phyloP scores from a whole-genome alignment of 2,113 vertebrate species.

The Sylvilagus bachmani region DNA sequence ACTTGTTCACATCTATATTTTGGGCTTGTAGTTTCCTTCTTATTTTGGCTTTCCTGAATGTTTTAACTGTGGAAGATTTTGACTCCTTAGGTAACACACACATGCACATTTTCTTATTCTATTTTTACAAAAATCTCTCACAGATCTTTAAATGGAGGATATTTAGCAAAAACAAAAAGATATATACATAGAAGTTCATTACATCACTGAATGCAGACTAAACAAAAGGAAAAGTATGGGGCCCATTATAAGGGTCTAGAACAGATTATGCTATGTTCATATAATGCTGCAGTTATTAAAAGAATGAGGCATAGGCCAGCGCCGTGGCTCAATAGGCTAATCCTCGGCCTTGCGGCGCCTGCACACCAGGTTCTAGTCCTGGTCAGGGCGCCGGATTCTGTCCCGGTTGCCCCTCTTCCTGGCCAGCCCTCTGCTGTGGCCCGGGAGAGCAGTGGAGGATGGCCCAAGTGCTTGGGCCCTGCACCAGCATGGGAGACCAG shows the following conservation, averaged over 20 bases:
- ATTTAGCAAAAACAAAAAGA: slow-evolving; percentile 41
- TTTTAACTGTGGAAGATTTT: slow-evolving; percentile 6
- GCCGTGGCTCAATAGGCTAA: too few species aligned
- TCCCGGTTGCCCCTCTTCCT: too few species aligned
- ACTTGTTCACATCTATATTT: neutral
- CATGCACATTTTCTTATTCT: slow-evolving; percentile 5
- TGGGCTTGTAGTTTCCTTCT: slow-evolving; percentile 8
- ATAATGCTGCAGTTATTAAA: neutral
- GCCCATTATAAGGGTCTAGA: neutral
- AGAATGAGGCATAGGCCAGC: neutral
- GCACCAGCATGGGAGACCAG: too few species aligned
- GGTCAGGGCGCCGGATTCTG: too few species aligned
- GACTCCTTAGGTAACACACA: neutral
- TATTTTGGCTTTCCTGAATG: neutral
- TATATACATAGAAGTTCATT: neutral
- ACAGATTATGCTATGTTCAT: neutral
- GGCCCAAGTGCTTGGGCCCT: too few species aligned
- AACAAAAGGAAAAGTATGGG: neutral
- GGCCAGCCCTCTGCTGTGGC: too few species aligned
- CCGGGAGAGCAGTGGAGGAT: too few species aligned
- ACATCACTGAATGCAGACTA: neutral
- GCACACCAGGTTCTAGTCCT: too few species aligned
- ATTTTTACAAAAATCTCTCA: slow-evolving; percentile 38
- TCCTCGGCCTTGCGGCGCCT: too few species aligned
- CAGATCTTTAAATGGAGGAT: slow-evolving; percentile 30